Percentiles rank a stretch among this genome's conserved stretches.
These are phyloP conservation scores for Cephus sareptanus DNA, from an alignment of 2,888 invertebrate genomes.

Conservation along the genomic window DNA sequence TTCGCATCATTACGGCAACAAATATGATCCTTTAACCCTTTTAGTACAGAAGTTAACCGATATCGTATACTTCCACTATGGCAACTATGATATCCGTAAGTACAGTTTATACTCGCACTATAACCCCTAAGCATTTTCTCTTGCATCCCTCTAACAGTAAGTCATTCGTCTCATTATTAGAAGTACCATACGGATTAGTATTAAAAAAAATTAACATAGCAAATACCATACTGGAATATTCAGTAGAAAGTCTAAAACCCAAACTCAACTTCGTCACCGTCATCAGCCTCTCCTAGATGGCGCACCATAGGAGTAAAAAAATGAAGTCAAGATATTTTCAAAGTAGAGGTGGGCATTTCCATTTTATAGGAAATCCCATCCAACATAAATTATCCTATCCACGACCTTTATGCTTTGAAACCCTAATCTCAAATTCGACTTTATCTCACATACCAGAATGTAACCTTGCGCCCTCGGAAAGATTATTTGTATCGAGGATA, in stretches of 20 bases:
- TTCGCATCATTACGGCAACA: conserved; percentile 4
- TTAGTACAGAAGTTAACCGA: conserved; percentile 2
- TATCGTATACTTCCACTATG: not conserved
- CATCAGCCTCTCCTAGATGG: not conserved
- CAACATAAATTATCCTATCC: not conserved
- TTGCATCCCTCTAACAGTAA: not conserved
- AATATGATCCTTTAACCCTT: conserved; percentile 8
- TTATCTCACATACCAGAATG: not conserved
- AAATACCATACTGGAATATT: not conserved
- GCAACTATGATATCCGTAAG: not conserved
- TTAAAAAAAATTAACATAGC: not conserved
- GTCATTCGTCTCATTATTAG: not conserved
- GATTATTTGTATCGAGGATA: not conserved
- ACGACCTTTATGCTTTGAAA: not conserved
- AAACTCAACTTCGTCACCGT: not conserved
- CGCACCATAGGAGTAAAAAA: not conserved
- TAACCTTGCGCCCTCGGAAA: not conserved
- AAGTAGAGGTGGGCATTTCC: not conserved
- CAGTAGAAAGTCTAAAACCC: not conserved
- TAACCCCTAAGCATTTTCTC: not conserved
- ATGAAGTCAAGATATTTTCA: not conserved
- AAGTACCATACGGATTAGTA: not conserved
- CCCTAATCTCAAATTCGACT: not conserved
- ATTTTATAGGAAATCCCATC: not conserved
- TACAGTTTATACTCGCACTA: not conserved